phyloP scores from a whole-genome alignment of 2,888 invertebrate species.

The Pristionchus exspectatus region DNA sequence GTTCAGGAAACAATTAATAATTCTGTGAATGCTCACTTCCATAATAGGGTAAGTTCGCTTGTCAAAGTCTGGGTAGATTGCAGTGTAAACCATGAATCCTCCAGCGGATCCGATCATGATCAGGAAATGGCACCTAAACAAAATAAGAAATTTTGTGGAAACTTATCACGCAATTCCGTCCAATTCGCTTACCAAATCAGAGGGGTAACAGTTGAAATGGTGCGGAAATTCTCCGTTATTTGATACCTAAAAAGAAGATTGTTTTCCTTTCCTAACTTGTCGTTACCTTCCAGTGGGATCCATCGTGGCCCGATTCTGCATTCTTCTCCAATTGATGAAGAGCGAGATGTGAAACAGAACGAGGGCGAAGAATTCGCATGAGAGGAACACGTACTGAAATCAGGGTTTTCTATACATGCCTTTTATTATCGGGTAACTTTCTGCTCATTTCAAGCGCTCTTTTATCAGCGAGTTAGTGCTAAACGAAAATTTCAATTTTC shows the following conservation, averaged over 20 bases:
- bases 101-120: background rate
- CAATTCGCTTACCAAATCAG: background rate
- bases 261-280: too few species aligned
- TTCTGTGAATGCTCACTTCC: too few species aligned
- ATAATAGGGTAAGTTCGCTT: background rate
- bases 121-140: background rate
- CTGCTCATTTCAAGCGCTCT: too few species aligned
- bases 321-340: conserved; percentile 20
- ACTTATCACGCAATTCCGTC: too few species aligned
- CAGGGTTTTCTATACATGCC: too few species aligned
- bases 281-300: background rate
- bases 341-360: conserved; percentile 6
- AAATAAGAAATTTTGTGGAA: too few species aligned
- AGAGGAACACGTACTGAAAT: conserved; percentile 20
- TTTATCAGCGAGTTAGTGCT: too few species aligned
- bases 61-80: background rate
- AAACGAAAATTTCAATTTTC: background rate
- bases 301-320: background rate
- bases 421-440: too few species aligned
- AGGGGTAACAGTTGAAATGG: background rate
- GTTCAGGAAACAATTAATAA: background rate
- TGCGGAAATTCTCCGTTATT: conserved; percentile 38
- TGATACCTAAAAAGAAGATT: too few species aligned
- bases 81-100: background rate
- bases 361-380: background rate